Evolutionary conservation across 1,140 invertebrate species (phyloP).

Genomic region (Panagrolaimus sp.): DNA sequence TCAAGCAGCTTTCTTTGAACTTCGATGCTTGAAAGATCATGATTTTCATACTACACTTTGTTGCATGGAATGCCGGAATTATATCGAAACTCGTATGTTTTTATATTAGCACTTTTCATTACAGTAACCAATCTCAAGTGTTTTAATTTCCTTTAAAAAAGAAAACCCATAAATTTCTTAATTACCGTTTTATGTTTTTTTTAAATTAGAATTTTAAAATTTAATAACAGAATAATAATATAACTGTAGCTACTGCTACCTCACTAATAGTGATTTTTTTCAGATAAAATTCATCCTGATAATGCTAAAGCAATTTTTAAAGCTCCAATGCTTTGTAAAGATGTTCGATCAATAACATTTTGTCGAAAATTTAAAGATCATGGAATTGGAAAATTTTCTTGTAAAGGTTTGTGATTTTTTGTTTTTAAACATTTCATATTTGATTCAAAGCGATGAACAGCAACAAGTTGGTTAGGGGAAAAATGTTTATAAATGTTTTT

Average conservation of each 20-base stretch:
- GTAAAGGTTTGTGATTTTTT: background rate
- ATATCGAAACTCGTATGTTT: conserved; percentile 26
- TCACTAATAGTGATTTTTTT: no score
- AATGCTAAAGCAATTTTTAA: conserved; percentile 31
- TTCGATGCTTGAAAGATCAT: conserved; percentile 32
- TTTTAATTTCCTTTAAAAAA: no score
- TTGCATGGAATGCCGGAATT: conserved; percentile 36
- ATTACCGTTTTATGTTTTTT: no score
- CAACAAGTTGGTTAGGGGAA: no score
- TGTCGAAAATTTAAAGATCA: conserved; percentile 31
- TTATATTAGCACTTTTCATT: background rate
- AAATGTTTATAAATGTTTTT: no score
- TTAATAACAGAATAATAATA: no score
- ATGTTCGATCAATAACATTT: conserved; percentile 31
- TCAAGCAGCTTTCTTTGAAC: conserved; percentile 30
- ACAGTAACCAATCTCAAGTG: no score
- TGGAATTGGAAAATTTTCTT: conserved; percentile 36
- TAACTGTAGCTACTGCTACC: no score
- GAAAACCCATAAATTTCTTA: no score
- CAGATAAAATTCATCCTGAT: conserved; percentile 37
- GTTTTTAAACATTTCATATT: no score
- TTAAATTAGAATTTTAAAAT: no score
- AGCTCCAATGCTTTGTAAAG: conserved; percentile 31
- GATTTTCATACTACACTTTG: conserved; percentile 35
- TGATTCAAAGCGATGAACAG: no score